Evolutionary conservation across 2,888 invertebrate species (phyloP).

Genomic region (Temnothorax unifasciatus): DNA sequence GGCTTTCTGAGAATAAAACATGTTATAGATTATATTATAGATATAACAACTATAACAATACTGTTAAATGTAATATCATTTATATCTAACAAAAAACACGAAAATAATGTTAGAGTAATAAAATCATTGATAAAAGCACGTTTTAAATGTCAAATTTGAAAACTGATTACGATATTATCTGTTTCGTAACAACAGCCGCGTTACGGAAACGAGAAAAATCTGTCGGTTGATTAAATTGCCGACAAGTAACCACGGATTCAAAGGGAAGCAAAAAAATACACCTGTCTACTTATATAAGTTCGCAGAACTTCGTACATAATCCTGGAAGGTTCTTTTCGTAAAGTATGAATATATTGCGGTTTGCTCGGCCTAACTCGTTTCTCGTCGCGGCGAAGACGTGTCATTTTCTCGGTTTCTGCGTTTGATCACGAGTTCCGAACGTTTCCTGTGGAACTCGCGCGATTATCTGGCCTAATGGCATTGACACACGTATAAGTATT

Average conservation of each 20-base stretch:
- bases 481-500: background rate
- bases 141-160: background rate
- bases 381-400: slow-evolving; percentile 54
- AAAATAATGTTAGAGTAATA: background rate
- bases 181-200: background rate
- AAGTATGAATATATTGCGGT: slow-evolving; percentile 63
- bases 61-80: background rate
- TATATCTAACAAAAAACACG: background rate
- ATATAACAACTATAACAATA: slow-evolving; percentile 1
- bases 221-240: slow-evolving; percentile 17
- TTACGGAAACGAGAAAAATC: slow-evolving; percentile 27
- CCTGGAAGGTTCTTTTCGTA: slow-evolving; percentile 52
- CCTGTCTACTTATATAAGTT: slow-evolving; percentile 65
- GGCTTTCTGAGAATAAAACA: background rate
- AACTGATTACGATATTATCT: background rate
- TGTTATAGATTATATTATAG: background rate
- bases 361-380: slow-evolving; percentile 41
- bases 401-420: slow-evolving; percentile 62
- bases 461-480: slow-evolving; percentile 28
- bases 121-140: background rate
- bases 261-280: slow-evolving; percentile 50
- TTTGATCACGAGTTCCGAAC: slow-evolving; percentile 54
- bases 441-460: slow-evolving; percentile 52
- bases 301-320: slow-evolving; percentile 64
- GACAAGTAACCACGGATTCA: slow-evolving; percentile 31